Evolutionary conservation across 1,140 invertebrate species (phyloP).

Genomic region (Drosophila simulans): DNA sequence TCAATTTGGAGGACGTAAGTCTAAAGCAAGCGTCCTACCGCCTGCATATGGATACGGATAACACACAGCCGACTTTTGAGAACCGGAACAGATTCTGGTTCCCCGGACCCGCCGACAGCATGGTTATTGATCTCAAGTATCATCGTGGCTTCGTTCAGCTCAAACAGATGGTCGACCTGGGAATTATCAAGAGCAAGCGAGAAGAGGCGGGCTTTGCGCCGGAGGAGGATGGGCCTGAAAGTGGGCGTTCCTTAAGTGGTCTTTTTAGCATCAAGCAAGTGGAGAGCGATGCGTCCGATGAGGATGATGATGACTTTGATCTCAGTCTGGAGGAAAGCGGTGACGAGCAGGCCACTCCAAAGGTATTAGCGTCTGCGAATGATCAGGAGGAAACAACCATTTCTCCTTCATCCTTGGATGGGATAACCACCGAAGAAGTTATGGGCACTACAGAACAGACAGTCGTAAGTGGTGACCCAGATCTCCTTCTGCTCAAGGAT

Average conservation of each 20-base stretch:
- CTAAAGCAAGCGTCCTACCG: conserved; percentile 85
- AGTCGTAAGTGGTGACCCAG: neutral
- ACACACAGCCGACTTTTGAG: conserved; percentile 87
- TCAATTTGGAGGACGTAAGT: conserved; percentile 75
- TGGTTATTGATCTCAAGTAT: conserved; percentile 88
- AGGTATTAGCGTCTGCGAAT: neutral
- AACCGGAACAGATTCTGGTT: conserved; percentile 88
- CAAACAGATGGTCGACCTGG: conserved; percentile 88
- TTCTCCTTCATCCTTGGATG: no score
- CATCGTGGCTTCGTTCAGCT: conserved; percentile 89
- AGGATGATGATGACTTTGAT: conserved; percentile 58
- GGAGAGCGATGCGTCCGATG: conserved; percentile 29
- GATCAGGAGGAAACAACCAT: neutral
- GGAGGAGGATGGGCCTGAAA: conserved; percentile 2
- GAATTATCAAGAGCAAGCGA: conserved; percentile 86
- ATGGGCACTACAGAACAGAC: neutral
- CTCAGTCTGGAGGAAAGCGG: conserved; percentile 7
- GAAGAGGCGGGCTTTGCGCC: conserved; percentile 42
- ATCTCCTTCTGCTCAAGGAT: conserved; percentile 29
- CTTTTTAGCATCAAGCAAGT: conserved; percentile 38
- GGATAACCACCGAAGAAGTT: conserved; percentile 2
- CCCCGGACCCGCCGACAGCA: conserved; percentile 87
- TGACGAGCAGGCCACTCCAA: neutral
- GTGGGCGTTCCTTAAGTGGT: conserved; percentile 1
- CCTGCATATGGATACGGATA: conserved; percentile 89